phyloP scores from a whole-genome alignment of 2,113 vertebrate genomes.

The Cyprichromis sp. region DNA sequence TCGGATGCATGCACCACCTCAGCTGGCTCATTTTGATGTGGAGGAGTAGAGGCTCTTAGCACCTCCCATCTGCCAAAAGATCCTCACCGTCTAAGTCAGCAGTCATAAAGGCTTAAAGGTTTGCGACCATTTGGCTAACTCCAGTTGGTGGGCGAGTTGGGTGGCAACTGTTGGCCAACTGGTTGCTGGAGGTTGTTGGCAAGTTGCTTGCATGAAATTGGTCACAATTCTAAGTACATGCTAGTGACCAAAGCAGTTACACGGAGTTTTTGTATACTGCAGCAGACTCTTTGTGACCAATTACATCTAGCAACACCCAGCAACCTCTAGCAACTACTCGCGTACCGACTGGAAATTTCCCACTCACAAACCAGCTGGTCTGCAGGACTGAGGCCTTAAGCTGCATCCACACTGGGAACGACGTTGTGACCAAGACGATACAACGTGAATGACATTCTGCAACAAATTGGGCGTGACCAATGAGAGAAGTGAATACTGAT shows the following conservation, averaged over 20 bases:
- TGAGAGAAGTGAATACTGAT: not conserved
- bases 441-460: not conserved
- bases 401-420: not conserved
- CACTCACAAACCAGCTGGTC: not conserved
- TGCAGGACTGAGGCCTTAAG: not conserved
- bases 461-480: no score
- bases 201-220: not conserved
- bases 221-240: accelerated
- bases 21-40: not conserved
- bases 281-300: not conserved
- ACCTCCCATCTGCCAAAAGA: not conserved
- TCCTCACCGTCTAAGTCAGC: not conserved
- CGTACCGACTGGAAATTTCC: accelerated
- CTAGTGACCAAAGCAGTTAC: not conserved
- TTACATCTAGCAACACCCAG: not conserved
- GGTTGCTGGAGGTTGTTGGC: not conserved
- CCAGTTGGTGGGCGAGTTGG: not conserved
- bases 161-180: not conserved
- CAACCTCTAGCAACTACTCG: not conserved
- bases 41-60: not conserved
- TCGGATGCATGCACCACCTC: not conserved
- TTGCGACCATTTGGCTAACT: not conserved
- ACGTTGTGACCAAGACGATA: accelerated
- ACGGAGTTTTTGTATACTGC: not conserved
- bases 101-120: not conserved